phyloP scores from a whole-genome alignment of 1,140 invertebrate genomes.

The Palaemon carinicauda region DNA sequence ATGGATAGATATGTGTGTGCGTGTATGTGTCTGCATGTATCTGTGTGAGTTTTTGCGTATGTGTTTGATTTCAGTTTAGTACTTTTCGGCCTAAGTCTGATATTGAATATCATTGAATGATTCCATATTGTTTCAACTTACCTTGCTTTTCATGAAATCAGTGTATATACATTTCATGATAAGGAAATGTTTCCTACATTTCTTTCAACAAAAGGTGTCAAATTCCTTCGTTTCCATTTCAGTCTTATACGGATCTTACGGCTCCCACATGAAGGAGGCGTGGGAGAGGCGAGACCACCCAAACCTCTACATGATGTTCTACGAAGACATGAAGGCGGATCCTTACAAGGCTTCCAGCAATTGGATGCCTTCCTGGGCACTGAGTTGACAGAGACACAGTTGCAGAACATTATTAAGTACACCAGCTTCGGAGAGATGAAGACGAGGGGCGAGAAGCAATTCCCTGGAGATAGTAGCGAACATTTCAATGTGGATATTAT shows the following conservation, averaged over 20 bases:
- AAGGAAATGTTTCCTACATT: no score
- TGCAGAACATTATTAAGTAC: conserved; percentile 68
- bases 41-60: no score
- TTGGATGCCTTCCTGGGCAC: conserved; percentile 79
- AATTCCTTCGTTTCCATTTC: not conserved
- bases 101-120: no score
- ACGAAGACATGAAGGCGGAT: conserved; percentile 65
- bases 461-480: not conserved
- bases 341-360: conserved; percentile 71
- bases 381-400: conserved; percentile 71
- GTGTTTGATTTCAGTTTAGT: no score
- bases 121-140: not conserved
- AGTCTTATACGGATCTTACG: conserved; percentile 54
- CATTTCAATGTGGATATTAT: not conserved
- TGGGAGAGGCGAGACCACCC: conserved; percentile 56
- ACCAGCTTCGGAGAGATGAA: not conserved
- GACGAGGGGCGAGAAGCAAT: not conserved
- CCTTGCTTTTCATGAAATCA: no score
- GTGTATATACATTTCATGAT: no score
- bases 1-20: no score
- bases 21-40: no score
- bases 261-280: conserved; percentile 50
- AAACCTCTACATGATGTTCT: conserved; percentile 57
- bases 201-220: no score
- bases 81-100: no score